These are phyloP conservation scores for Standfussiana lucernea DNA, from an alignment of 2,888 invertebrate species.

Conservation along the genomic window DNA sequence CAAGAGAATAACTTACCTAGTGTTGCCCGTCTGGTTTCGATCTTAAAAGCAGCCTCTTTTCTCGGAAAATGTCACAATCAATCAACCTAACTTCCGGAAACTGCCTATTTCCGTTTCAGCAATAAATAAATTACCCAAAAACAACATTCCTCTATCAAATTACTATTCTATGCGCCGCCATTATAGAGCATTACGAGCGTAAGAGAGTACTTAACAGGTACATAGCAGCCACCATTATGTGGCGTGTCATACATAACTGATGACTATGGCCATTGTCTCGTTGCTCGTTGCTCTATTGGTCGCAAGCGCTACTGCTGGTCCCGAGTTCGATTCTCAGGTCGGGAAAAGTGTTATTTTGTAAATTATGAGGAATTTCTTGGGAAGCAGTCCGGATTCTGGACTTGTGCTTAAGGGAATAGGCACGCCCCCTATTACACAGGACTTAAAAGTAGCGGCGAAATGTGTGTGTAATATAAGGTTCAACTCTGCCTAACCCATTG, in stretches of 20 bases:
- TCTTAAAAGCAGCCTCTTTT: not conserved
- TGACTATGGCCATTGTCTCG: slow-evolving; percentile 29
- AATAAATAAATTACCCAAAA: not conserved
- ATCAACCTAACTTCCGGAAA: not conserved
- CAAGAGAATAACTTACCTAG: not conserved
- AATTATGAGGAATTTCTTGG: not conserved
- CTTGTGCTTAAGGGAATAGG: not conserved
- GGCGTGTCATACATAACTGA: slow-evolving; percentile 56
- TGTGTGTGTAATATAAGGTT: not conserved
- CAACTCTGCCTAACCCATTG: not conserved
- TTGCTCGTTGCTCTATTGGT: not conserved
- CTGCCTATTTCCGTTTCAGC: slow-evolving; percentile 2
- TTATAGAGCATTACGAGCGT: slow-evolving; percentile 30
- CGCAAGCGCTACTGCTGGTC: not conserved
- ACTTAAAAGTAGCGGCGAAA: not conserved
- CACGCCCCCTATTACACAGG: not conserved
- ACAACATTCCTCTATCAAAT: slow-evolving; percentile 9
- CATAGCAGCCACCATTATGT: slow-evolving; percentile 39
- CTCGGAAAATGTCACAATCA: not conserved
- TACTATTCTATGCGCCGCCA: slow-evolving; percentile 24
- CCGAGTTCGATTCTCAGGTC: not conserved
- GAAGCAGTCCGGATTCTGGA: not conserved
- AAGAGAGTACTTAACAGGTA: slow-evolving; percentile 29
- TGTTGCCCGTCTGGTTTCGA: not conserved
- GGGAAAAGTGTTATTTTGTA: not conserved